Evolutionary conservation across 2,888 invertebrate species (phyloP), one percentile per base, ranked within the genome.

Genomic region (Drosophila falleni): DNA sequence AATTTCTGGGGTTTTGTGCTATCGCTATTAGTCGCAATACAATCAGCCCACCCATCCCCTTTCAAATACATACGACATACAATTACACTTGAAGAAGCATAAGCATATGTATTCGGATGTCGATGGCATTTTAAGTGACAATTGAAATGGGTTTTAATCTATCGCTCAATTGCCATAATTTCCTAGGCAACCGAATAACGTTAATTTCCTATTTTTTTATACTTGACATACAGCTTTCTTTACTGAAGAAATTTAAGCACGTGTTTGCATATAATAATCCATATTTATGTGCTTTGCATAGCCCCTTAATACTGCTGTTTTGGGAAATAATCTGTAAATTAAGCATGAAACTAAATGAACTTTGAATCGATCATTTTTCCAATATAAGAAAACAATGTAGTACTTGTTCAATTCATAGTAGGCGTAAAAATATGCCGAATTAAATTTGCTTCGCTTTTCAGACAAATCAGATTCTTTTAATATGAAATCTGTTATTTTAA

Each of bases 1-100:
- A 64, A 77, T 71, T 76, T 70, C 80, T 72, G 47, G 39, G 55
- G 58, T 75, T 71, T 69, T 67, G 15, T 37, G 47, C 54, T 68
- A 54, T 67, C 41, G 44, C 64, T 42, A 42, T 59, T 46, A 33
- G 44, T 59, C 23, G 55, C 56, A 60, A 60, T 46, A 50, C 67
- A 64, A 44, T 64, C 47, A 44, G 53, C 47, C 35, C 47, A 56
- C 16, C n/a, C 61, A 16, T 39, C 50, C 42, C 26, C 35, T 37
- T n/a, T 13, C 8, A 16, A 23, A n/a, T 46, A 41, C 31, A 19
- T 51, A 9, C 10, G 44, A 41, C 31, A 19, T 51, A 9, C 10
- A 49, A 29, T 15, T 31, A 15, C 41, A 61, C 23, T 13, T 33
- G 23, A 3, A 29, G 33, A 42, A 47, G 16, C 44, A 15, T 15